Evolutionary conservation across 2,113 vertebrate species (phyloP), one percentile per base, ranked within the genome.

Genomic region (Buteo buteo): DNA sequence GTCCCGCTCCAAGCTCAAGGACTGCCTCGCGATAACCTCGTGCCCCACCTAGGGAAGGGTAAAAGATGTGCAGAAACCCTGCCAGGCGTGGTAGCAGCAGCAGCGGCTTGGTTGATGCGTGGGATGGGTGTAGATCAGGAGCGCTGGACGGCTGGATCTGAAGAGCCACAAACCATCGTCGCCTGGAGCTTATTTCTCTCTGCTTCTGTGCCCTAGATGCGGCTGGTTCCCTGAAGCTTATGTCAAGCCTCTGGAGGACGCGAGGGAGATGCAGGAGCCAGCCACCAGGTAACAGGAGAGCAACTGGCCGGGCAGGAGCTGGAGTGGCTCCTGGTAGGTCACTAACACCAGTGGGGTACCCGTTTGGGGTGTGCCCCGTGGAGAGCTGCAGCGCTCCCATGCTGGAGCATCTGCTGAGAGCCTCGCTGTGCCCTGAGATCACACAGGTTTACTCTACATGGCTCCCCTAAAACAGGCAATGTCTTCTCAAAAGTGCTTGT

Each of bases 221-320:
- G 99, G 99, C 96, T 99, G 99, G 99, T 99, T 99, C 91, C 99
- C 99, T 1, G 99, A 99, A 93, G 99, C 99, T 40, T 99, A 99
- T 10, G 99, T 99, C 82, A 98, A 98, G 72, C 96, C 98, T 38
- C 13, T 98, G 71, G 98, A 98, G 57, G 93, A 93, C 8, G n/a
- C 45, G 3, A 88, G 97, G 65, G 73, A 97, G 94, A 59, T 65
- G 29, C 92, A 98, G 66, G 79, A 96, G 61, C 74, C 72, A 47
- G 31, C 32, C 45, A 73, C 58, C 66, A 98, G 97, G 97, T 98
- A 97, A 90, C 15, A 28, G 57, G 47, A 94, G 34, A 31, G 20
- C 44, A 59, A 24, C 2, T 14, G 31, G 10, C 32, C 10, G 28
- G 54, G 36, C 36, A 64, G 81, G 71, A 73, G 50, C 36, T 70